Conservation (phyloP, 2,888 invertebrate genomes). For the Agrilus cyanescens region DNA sequence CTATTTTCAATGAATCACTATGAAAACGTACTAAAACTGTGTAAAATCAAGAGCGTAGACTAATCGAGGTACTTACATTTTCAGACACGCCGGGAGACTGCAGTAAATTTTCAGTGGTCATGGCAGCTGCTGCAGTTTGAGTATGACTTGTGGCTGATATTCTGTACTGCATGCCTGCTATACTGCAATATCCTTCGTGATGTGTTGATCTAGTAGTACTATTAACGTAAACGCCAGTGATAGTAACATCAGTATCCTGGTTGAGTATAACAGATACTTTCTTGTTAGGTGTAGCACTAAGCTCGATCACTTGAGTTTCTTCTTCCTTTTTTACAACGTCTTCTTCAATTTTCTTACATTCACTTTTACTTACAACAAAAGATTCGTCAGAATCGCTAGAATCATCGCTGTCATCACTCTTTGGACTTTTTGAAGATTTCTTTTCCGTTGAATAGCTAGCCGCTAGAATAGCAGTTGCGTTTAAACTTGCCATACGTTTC, state of each 20-base stretch:
- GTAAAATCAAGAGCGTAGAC: too few species aligned
- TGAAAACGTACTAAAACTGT: too few species aligned
- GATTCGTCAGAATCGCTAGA: conserved; percentile 38
- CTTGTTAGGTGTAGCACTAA: conserved; percentile 38
- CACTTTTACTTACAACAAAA: conserved; percentile 33
- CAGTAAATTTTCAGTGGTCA: conserved; percentile 48
- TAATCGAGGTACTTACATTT: conserved; percentile 28
- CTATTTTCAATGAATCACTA: too few species aligned
- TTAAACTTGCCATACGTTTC: conserved; percentile 84
- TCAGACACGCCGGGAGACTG: conserved; percentile 30
- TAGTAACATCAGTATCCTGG: conserved; percentile 78
- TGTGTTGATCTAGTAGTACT: conserved; percentile 62
- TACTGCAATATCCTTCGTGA: conserved; percentile 75
- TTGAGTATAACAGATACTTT: conserved; percentile 70
- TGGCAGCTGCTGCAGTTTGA: conserved; percentile 73
- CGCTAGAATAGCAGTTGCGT: conserved; percentile 81
- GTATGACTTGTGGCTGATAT: conserved; percentile 80
- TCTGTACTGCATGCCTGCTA: conserved; percentile 74
- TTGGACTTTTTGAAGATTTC: conserved; percentile 38
- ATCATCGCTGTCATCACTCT: conserved; percentile 39
- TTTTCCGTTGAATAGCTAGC: conserved; percentile 73
- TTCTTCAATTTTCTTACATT: conserved; percentile 36
- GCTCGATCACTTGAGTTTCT: conserved; percentile 33
- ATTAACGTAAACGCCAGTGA: conserved; percentile 74
- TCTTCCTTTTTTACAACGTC: conserved; percentile 43